A percentile compares a stretch with the other conserved stretches of the same genome.
phyloP scores from a whole-genome alignment of 2,888 invertebrate genomes.

The Nasonia oneida region DNA sequence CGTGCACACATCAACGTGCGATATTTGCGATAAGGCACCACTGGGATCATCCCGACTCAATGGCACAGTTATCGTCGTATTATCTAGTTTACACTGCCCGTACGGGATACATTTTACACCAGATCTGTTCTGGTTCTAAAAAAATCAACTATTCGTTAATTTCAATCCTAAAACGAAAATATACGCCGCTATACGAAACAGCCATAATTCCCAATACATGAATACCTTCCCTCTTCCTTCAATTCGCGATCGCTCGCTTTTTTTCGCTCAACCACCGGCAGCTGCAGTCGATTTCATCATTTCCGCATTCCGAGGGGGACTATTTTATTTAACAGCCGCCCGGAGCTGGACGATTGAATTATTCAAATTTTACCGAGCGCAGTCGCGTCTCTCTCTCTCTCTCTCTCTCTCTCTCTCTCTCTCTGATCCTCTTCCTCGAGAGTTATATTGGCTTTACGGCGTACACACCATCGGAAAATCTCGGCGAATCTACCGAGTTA shows the following conservation, averaged over 20 bases:
- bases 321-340: slow-evolving; percentile 74
- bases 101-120: neutral
- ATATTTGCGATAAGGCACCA: slow-evolving; percentile 31
- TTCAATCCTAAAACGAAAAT: neutral
- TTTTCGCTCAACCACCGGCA: neutral
- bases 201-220: neutral
- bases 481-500: neutral
- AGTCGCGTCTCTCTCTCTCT: neutral
- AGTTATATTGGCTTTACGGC: neutral
- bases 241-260: neutral
- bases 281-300: slow-evolving; percentile 2
- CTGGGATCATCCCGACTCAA: neutral
- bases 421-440: neutral
- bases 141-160: no score
- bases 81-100: slow-evolving; percentile 5
- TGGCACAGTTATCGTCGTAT: slow-evolving; percentile 31
- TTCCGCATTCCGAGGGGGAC: slow-evolving; percentile 67
- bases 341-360: slow-evolving; percentile 72
- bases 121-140: neutral
- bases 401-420: neutral
- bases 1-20: neutral
- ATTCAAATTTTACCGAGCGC: slow-evolving; percentile 70
- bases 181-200: neutral
- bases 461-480: neutral
- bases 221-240: neutral